Conservation (phyloP, 2,797 vertebrate species). For the Tympanoctomys barrerae region DNA sequence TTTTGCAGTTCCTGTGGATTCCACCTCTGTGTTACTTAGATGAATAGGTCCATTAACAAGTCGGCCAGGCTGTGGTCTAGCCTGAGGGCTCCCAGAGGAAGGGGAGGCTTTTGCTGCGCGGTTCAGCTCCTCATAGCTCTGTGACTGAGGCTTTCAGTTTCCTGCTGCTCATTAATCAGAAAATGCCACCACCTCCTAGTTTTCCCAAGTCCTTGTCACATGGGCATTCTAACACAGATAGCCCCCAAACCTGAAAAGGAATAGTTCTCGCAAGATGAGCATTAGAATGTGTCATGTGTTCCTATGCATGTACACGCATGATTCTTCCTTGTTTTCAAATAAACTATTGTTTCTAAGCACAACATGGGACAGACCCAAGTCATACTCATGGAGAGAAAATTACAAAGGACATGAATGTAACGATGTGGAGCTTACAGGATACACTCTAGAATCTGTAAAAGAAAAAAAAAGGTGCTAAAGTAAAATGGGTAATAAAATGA, state of each 20-base stretch:
- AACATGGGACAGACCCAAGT: neutral
- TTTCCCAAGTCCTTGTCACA: neutral
- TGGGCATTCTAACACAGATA: neutral
- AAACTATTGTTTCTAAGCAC: neutral
- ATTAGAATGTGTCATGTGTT: neutral
- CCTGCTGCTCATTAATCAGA: neutral
- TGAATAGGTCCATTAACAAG: neutral
- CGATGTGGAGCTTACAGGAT: rapidly evolving
- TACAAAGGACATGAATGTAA: neutral
- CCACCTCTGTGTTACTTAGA: neutral
- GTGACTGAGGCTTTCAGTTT: neutral
- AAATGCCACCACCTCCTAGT: neutral
- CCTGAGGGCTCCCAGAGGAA: neutral
- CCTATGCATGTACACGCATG: neutral
- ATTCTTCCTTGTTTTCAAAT: neutral
- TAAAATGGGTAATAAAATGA: neutral
- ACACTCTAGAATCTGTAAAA: neutral
- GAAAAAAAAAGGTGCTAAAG: neutral
- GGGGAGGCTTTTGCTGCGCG: neutral
- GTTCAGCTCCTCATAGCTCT: neutral
- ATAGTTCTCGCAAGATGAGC: neutral
- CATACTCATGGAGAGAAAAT: neutral
- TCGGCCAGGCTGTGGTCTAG: neutral
- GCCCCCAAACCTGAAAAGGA: neutral
- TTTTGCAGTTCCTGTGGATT: neutral